Evolutionary conservation across 2,113 vertebrate genomes (phyloP).

Genomic region (Corapipo altera): DNA sequence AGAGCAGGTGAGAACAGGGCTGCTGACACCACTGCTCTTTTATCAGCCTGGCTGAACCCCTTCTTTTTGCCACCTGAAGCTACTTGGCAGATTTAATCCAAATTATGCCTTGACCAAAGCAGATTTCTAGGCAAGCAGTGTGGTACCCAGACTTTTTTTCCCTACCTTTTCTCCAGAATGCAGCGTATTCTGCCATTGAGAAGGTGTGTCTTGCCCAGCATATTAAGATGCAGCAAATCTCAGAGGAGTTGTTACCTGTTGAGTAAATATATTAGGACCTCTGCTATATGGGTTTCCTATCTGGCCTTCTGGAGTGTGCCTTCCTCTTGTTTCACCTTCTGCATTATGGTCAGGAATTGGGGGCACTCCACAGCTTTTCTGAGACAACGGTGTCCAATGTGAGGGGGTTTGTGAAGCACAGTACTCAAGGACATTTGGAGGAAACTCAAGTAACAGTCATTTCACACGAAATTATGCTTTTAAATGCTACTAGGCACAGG

Average conservation of each 20-base stretch:
- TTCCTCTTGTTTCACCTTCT: neutral
- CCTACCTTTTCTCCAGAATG: neutral
- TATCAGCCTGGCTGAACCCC: neutral
- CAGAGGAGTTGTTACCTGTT: rapidly evolving
- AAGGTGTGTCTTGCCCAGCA: neutral
- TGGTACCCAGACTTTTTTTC: neutral
- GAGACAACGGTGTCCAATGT: neutral
- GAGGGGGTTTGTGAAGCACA: neutral
- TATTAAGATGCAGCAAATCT: neutral
- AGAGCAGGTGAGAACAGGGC: neutral
- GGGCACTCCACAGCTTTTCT: neutral
- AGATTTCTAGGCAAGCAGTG: neutral
- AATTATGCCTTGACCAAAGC: neutral
- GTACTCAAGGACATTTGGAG: neutral
- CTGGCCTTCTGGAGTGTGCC: rapidly evolving
- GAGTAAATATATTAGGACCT: neutral
- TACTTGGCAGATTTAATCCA: neutral
- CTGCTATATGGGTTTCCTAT: rapidly evolving
- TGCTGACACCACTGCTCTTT: neutral
- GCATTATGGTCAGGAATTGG: neutral
- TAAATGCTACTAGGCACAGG: neutral
- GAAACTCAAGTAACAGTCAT: neutral
- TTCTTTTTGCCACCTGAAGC: neutral
- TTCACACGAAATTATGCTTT: neutral
- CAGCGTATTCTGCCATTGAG: neutral